Evolutionary conservation across 2,113 vertebrate species (phyloP).

Genomic region (Odocoileus hemionus): DNA sequence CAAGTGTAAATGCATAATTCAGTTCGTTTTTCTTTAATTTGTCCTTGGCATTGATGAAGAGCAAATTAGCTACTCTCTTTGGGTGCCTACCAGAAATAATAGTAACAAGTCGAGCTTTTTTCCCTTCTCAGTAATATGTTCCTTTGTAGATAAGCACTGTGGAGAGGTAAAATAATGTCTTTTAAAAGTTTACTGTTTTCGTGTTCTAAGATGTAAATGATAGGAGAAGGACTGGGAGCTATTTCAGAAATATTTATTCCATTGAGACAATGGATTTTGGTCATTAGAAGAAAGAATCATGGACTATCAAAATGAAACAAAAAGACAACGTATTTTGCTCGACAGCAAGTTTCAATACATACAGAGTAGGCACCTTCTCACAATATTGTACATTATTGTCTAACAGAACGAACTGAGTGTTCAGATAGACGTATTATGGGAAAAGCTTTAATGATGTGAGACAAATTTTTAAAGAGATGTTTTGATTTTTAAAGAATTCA

Average conservation of each 20-base stretch:
- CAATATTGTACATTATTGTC: neutral
- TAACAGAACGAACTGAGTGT: neutral
- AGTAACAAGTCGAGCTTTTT: slow-evolving; percentile 78
- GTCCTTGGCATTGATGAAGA: slow-evolving; percentile 88
- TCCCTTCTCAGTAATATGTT: slow-evolving; percentile 82
- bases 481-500: slow-evolving; percentile 48
- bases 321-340: slow-evolving; percentile 61
- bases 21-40: slow-evolving; percentile 77
- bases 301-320: slow-evolving; percentile 77
- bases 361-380: slow-evolving; percentile 60
- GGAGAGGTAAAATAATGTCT: slow-evolving; percentile 85
- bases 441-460: neutral
- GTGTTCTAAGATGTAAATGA: slow-evolving; percentile 82
- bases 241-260: slow-evolving; percentile 84
- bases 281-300: slow-evolving; percentile 80
- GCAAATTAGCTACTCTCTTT: slow-evolving; percentile 87
- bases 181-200: slow-evolving; percentile 85
- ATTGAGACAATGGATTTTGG: slow-evolving; percentile 79
- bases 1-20: slow-evolving; percentile 81
- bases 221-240: slow-evolving; percentile 78
- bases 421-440: neutral
- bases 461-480: slow-evolving; percentile 58
- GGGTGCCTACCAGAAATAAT: slow-evolving; percentile 85
- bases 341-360: neutral
- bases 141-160: slow-evolving; percentile 89